These are phyloP conservation scores for Lepus timidus DNA, from an alignment of 2,113 vertebrate genomes.

Conservation along the genomic window DNA sequence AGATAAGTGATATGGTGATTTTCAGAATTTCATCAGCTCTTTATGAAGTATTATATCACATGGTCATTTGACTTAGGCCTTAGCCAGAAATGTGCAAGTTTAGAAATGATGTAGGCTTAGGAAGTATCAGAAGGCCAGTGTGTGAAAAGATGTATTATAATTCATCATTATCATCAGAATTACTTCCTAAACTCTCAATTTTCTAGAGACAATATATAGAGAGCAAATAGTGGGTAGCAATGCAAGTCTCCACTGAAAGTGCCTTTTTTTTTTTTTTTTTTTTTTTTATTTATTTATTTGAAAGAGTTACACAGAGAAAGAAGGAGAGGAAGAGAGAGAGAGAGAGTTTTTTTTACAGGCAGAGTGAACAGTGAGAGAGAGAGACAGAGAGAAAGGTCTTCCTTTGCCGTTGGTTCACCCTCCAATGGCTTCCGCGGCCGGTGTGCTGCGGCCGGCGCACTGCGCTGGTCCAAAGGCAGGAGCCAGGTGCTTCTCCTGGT, in stretches of 20 bases:
- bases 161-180: constrained; percentile 12
- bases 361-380: too few species aligned
- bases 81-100: background rate
- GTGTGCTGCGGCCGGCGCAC: too few species aligned
- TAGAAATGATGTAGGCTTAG: background rate
- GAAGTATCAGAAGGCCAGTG: background rate
- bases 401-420: too few species aligned
- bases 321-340: too few species aligned
- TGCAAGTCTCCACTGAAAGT: background rate
- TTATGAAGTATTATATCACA: background rate
- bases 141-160: background rate
- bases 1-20: background rate
- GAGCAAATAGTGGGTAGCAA: background rate
- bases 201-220: background rate
- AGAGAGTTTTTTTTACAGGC: too few species aligned
- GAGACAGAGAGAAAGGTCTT: too few species aligned
- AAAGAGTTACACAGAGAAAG: too few species aligned
- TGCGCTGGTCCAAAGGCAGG: too few species aligned
- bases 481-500: too few species aligned
- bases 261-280: too few species aligned
- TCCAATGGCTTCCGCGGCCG: too few species aligned
- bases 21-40: background rate
- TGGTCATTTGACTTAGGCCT: background rate
- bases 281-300: too few species aligned
- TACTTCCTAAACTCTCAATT: background rate